Evolutionary conservation across 2,797 vertebrate species (phyloP).

Genomic region (Lacerta agilis): DNA sequence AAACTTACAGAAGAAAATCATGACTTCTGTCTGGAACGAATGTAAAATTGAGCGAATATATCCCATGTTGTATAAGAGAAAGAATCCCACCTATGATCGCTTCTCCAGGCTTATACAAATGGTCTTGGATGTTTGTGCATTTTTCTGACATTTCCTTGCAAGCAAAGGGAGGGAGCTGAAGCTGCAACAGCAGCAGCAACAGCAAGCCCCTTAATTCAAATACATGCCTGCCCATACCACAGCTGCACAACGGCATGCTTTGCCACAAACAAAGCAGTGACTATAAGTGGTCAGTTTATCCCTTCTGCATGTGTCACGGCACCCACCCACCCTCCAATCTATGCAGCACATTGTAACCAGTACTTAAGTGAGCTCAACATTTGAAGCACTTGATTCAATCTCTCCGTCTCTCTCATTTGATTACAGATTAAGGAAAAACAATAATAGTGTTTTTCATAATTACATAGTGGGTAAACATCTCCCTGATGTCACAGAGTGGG

Average conservation of each 20-base stretch:
- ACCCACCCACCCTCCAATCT: background rate
- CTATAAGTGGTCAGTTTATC: background rate
- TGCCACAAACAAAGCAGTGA: background rate
- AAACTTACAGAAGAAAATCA: background rate
- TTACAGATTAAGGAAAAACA: background rate
- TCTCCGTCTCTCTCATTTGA: background rate
- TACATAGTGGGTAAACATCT: background rate
- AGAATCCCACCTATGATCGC: background rate
- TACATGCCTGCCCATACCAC: background rate
- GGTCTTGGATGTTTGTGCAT: background rate
- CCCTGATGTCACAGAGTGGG: background rate
- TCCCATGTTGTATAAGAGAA: background rate
- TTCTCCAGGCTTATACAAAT: background rate
- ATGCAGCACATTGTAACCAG: background rate
- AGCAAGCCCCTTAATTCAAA: background rate
- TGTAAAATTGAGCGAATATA: background rate
- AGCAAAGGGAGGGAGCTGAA: background rate
- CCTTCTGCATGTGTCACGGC: too few species aligned
- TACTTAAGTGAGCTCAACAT: background rate
- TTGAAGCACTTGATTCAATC: background rate
- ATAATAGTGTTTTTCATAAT: conserved; percentile 5
- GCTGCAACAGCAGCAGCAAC: background rate
- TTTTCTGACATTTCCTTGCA: background rate
- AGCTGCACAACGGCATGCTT: background rate
- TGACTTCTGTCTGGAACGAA: background rate